Base-by-base conservation (phyloP, 2,888 invertebrate species). In the Epinotia nisella region DNA sequence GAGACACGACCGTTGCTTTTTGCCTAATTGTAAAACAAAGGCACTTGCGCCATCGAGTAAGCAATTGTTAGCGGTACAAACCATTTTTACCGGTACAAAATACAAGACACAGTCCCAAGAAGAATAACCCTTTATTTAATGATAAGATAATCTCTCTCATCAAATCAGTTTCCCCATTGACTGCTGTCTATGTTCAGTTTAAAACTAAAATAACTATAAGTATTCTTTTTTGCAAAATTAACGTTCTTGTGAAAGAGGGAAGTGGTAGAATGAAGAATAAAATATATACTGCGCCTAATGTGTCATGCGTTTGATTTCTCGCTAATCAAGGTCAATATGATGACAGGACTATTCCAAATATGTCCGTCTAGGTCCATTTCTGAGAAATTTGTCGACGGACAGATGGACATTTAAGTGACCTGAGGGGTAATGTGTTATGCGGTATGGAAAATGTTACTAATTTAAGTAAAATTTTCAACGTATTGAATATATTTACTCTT, bases 21-120 rank as follows among this genome's bases (percentile, higher is more conserved):
- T 51, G 58, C 41, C 59, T 59, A 59, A 72, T 56, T 72, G 59
- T 67, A 49, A 72, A 72, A 72, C 61, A 67, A 72, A 55, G 49
- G 15, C 45, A 55, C 60, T 41, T 19, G 49, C 49, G 24, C 21
- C 13, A 60, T 19, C 29, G 10, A 49, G 62, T 7, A 66, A 65
- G 29, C 21, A 13, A 35, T 21, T 19, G 29, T 53, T 24, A 41
- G n/a, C 58, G 59, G 64, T 65, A 65, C 58, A 59, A 45, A 13
- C 9, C 51, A 13, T 13, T 61, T 29, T 15, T 35, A 39, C 21
- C 49, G n/a, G 45, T 70, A 58, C 19, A 19, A 24, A n/a, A 17
- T 29, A 58, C 39, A 39, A 39, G 7, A 15, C 17, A n/a, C 15
- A 55, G 60, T 45, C 19, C 60, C 60, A 72, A 67, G 21, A 35